Evolutionary conservation across 2,113 vertebrate species (phyloP).

Genomic region (Peucedramus taeniatus): DNA sequence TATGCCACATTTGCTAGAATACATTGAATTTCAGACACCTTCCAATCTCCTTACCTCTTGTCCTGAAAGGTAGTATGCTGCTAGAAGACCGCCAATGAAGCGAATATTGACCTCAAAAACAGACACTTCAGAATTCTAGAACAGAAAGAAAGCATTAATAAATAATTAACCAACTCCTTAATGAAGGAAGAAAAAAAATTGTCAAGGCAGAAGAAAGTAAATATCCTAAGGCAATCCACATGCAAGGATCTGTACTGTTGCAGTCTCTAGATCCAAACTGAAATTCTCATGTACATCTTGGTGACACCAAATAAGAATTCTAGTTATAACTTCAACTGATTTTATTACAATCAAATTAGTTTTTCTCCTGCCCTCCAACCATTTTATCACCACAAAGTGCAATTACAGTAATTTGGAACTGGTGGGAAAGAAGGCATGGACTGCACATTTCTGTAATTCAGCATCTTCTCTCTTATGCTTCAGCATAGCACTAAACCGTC

Average conservation of each 20-base stretch:
- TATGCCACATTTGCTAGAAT: neutral
- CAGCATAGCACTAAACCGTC: neutral
- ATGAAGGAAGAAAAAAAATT: neutral
- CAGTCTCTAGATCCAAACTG: neutral
- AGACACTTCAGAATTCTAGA: constrained; percentile 93
- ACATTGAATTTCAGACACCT: neutral
- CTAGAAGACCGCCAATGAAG: constrained; percentile 92
- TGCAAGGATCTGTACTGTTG: neutral
- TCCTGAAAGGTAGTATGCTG: constrained; percentile 94
- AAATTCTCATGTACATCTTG: neutral
- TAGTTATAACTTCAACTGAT: neutral
- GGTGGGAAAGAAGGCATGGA: neutral
- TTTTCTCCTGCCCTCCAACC: neutral
- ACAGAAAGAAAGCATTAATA: neutral
- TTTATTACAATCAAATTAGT: neutral
- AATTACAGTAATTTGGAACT: neutral
- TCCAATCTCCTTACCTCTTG: constrained; percentile 82
- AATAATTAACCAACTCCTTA: neutral
- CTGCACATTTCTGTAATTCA: neutral
- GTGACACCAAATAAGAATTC: neutral
- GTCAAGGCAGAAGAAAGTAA: neutral
- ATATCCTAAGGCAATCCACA: neutral
- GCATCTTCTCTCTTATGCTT: neutral
- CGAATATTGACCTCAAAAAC: constrained; percentile 98
- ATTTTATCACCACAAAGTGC: neutral